Percentiles rank a stretch among this genome's conserved stretches.
phyloP scores from a whole-genome alignment of 64 coral and sea anemone species.

The Porites australiensis region DNA sequence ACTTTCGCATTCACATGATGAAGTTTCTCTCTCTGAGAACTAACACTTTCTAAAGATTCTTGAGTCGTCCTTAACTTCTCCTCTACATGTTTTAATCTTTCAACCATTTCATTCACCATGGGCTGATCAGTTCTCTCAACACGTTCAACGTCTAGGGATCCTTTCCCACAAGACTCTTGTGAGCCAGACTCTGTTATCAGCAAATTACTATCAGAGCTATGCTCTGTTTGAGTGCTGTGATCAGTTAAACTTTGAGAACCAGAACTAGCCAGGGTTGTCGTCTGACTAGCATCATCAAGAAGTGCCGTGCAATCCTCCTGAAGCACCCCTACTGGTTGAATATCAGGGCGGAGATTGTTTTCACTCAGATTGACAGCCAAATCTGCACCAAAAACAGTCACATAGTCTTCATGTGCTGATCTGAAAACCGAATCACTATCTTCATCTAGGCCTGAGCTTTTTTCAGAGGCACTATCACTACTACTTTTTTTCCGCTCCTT shows the following conservation, averaged over 20 bases:
- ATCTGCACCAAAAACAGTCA: constrained; percentile 84
- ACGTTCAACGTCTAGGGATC: background rate
- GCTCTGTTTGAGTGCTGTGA: constrained; percentile 80
- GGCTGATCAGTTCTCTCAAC: constrained; percentile 39
- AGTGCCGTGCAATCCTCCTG: constrained; percentile 46
- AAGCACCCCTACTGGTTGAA: constrained; percentile 46
- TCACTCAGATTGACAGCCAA: constrained; percentile 7
- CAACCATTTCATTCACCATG: constrained; percentile 34
- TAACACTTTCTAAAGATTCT: constrained; percentile 16
- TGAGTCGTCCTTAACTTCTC: background rate
- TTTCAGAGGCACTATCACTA: constrained; percentile 76
- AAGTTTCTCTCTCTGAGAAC: constrained; percentile 21
- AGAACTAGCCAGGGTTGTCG: constrained; percentile 78
- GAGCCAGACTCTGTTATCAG: background rate
- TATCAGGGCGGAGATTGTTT: background rate
- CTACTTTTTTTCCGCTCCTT: constrained; percentile 45
- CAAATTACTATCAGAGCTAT: constrained; percentile 25
- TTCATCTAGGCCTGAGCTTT: constrained; percentile 55
- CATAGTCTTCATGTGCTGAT: constrained; percentile 94
- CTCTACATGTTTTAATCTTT: constrained; percentile 55
- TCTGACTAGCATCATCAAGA: constrained; percentile 82
- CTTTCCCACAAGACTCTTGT: background rate
- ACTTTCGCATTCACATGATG: background rate
- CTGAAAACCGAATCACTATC: constrained; percentile 90
- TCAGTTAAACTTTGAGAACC: constrained; percentile 71